phyloP scores from a whole-genome alignment of 2,888 invertebrate genomes.

The Lissocephala sabroskyi region DNA sequence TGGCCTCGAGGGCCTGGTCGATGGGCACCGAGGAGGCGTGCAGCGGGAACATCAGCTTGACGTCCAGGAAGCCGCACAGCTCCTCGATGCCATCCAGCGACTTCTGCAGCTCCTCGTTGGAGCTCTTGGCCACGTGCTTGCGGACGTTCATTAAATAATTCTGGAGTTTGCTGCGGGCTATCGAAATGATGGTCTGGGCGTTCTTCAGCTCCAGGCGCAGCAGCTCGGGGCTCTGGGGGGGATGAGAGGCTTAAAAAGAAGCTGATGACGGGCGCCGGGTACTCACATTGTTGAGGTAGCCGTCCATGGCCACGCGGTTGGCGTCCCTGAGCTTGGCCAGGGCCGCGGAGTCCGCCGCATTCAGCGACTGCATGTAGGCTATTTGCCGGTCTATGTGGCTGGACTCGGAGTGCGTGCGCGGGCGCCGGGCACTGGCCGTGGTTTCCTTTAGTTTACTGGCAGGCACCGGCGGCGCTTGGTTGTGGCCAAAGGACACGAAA shows the following conservation, averaged over 20 bases:
- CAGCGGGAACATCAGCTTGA: constrained; percentile 65
- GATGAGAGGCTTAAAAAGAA: not conserved
- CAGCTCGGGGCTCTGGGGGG: constrained; percentile 70
- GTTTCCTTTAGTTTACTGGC: not conserved
- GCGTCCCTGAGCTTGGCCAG: constrained; percentile 56
- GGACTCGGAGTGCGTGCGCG: constrained; percentile 34
- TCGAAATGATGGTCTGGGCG: constrained; percentile 72
- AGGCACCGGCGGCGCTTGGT: not conserved
- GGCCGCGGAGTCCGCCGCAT: constrained; percentile 59
- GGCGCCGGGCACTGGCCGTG: constrained; percentile 4
- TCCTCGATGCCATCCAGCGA: constrained; percentile 74
- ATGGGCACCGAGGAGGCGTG: constrained; percentile 57
- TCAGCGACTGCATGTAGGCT: constrained; percentile 54
- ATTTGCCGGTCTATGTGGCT: constrained; percentile 54
- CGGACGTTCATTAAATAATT: constrained; percentile 71
- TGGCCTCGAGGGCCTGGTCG: constrained; percentile 72
- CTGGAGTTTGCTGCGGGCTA: constrained; percentile 72
- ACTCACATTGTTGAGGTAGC: constrained; percentile 71
- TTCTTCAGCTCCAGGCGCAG: constrained; percentile 72
- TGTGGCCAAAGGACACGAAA: constrained; percentile 43
- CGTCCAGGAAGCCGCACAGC: constrained; percentile 69
- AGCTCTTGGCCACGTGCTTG: constrained; percentile 59
- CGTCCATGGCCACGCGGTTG: constrained; percentile 70
- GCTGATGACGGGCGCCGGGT: not conserved
- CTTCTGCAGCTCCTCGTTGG: constrained; percentile 62